Evolutionary conservation across 2,113 vertebrate species (phyloP).

Genomic region (Chloebia gouldiae): DNA sequence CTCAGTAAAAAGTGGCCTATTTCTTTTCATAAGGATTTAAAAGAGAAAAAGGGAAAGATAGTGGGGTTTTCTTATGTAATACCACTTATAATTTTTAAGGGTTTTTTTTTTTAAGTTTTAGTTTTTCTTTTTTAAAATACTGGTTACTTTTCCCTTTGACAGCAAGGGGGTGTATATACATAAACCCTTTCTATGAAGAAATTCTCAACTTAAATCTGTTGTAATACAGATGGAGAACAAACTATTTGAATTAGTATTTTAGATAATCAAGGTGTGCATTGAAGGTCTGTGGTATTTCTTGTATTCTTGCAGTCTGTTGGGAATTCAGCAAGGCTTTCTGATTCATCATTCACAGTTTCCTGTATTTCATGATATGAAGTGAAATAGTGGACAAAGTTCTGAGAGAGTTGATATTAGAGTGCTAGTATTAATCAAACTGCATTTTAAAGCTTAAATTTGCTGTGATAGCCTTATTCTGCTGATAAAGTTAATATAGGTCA

Average conservation of each 20-base stretch:
- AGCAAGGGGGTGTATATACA: neutral
- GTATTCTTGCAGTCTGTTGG: neutral
- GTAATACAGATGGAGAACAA: neutral
- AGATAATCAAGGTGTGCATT: neutral
- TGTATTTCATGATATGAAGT: neutral
- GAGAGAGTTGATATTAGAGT: neutral
- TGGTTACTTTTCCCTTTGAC: neutral
- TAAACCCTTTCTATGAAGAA: neutral
- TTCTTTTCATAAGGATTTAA: slow-evolving; percentile 9
- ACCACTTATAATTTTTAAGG: neutral
- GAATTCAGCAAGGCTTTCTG: neutral
- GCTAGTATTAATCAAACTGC: neutral
- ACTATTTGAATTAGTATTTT: neutral
- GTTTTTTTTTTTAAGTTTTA: neutral
- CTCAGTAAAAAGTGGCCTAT: neutral
- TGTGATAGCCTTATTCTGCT: neutral
- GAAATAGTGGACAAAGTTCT: neutral
- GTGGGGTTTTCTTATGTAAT: neutral
- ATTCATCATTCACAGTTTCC: neutral
- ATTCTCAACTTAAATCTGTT: neutral
- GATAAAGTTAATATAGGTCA: neutral
- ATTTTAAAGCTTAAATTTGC: neutral
- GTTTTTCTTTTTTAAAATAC: neutral
- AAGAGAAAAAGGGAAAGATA: neutral
- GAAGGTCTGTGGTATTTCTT: neutral